These are phyloP conservation scores for Phataginus tetradactyla DNA, from an alignment of 2,797 vertebrate genomes.

Conservation along the genomic window DNA sequence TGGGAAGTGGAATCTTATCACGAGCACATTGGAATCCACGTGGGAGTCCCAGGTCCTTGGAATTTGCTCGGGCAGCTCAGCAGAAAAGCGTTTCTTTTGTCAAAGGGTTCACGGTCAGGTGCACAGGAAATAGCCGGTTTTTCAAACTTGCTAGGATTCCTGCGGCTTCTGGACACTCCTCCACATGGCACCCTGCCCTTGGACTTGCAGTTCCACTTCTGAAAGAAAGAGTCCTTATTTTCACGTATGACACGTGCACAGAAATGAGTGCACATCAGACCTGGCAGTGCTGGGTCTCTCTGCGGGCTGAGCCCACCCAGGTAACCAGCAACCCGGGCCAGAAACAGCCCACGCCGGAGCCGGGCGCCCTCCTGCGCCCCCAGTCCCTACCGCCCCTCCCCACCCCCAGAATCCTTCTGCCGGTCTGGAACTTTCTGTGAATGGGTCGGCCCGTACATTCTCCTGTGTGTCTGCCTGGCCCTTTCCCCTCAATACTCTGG, in stretches of 20 bases:
- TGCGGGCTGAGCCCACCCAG: not conserved
- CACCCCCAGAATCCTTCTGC: not conserved
- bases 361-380: rapidly evolving
- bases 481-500: not conserved
- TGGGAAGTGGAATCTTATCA: not conserved
- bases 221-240: not conserved
- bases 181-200: rapidly evolving
- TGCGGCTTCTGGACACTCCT: not conserved
- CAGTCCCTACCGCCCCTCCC: rapidly evolving
- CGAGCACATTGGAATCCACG: rapidly evolving
- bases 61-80: too few species aligned
- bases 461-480: not conserved
- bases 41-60: not conserved
- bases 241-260: not conserved
- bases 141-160: not conserved
- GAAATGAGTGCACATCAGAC: rapidly evolving
- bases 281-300: too few species aligned
- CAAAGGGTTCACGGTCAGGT: not conserved
- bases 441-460: not conserved
- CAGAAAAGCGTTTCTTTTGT: not conserved
- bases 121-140: not conserved
- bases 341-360: not conserved
- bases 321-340: not conserved
- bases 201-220: rapidly evolving
- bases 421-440: not conserved